Conservation (phyloP, 2,113 vertebrate species). For the Chaetodon auriga region DNA sequence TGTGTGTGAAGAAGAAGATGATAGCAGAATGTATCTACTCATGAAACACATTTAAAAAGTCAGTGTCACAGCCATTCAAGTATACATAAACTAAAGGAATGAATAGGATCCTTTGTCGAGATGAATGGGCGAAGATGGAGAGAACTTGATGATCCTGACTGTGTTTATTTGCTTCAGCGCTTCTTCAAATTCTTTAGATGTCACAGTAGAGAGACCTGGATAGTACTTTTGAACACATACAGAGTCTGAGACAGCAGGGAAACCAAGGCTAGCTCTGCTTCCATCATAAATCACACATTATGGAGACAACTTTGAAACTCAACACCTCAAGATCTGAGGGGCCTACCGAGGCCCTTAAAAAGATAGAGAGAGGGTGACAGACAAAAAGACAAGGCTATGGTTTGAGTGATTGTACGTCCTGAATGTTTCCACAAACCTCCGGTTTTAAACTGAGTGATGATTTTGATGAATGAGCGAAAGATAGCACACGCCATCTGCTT, state of each 20-base stretch:
- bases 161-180: neutral
- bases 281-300: conserved; percentile 68
- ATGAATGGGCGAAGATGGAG: neutral
- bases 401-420: neutral
- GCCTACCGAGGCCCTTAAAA: conserved; percentile 50
- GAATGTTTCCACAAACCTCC: neutral
- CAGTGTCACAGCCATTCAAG: neutral
- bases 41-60: neutral
- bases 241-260: conserved; percentile 25
- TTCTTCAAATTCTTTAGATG: conserved; percentile 27
- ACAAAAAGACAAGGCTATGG: neutral
- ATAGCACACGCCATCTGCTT: neutral
- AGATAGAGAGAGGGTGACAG: conserved; percentile 43
- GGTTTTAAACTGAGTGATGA: conserved; percentile 9
- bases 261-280: conserved; percentile 26
- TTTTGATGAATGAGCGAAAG: conserved; percentile 25
- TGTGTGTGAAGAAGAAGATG: neutral
- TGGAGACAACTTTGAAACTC: conserved; percentile 74
- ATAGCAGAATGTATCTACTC: neutral
- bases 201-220: conserved; percentile 9
- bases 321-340: conserved; percentile 67
- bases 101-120: neutral
- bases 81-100: neutral
- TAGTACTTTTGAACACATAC: conserved; percentile 6
- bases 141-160: neutral